Conservation (phyloP, 1,140 invertebrate species). For the Halictus rubicundus region DNA sequence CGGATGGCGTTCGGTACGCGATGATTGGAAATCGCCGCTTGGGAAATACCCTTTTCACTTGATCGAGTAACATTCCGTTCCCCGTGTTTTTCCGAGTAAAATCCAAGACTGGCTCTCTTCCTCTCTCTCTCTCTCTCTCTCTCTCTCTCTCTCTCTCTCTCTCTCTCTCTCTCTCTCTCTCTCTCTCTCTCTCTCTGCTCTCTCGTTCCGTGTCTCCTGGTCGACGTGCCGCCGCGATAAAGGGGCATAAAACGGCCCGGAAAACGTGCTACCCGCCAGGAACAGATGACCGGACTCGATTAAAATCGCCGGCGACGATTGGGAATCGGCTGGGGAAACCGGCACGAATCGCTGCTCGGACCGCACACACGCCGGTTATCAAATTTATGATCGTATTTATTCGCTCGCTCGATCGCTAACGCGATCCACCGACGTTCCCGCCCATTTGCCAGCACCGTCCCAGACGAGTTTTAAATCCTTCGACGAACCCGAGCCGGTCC, state of each 20-base stretch:
- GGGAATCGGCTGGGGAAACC: neutral
- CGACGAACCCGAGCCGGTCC: too few relatives aligned
- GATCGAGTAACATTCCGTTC: conserved; percentile 7
- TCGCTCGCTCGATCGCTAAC: neutral
- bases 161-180: too few relatives aligned
- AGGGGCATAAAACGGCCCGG: neutral
- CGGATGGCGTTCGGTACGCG: neutral
- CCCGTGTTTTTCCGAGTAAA: neutral
- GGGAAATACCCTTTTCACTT: conserved; percentile 42
- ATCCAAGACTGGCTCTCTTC: neutral
- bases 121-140: too few relatives aligned
- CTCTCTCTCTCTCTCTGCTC: too few relatives aligned
- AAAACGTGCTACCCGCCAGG: neutral
- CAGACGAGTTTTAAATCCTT: too few relatives aligned
- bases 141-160: too few relatives aligned
- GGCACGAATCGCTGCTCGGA: neutral
- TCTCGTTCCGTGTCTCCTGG: too few relatives aligned
- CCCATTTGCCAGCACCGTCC: too few relatives aligned
- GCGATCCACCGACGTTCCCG: neutral
- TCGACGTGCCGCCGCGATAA: conserved; percentile 1
- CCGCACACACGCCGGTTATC: neutral
- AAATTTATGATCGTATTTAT: conserved; percentile 13
- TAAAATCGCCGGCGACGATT: conserved; percentile 9
- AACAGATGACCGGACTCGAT: neutral
- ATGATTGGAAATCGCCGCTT: conserved; percentile 48